Percentiles rank a stretch among this genome's conserved stretches.
phyloP scores from a whole-genome alignment of 2,797 vertebrate species.

The Enteromius trimaculatus region DNA sequence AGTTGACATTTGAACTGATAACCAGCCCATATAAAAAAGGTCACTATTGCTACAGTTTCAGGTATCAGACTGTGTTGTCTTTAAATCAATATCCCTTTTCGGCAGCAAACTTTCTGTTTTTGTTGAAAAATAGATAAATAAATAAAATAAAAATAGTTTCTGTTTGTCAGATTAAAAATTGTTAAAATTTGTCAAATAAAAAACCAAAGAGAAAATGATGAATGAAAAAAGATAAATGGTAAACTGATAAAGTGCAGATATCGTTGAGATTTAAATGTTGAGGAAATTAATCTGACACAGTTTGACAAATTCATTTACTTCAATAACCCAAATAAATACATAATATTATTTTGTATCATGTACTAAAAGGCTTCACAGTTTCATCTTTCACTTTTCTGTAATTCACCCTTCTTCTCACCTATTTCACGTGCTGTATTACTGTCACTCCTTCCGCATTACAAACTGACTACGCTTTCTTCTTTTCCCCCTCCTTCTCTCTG shows the following conservation, averaged over 20 bases:
- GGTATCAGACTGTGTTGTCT: not conserved
- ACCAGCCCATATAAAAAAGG: not conserved
- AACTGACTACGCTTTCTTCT: slow-evolving; percentile 39
- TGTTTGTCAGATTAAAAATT: not conserved
- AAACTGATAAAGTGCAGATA: slow-evolving; percentile 58
- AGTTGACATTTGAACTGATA: slow-evolving; percentile 2
- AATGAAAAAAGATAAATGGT: not conserved
- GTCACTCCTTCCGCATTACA: slow-evolving; percentile 46
- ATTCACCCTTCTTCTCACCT: not conserved
- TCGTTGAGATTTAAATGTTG: slow-evolving; percentile 60
- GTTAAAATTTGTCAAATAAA: not conserved
- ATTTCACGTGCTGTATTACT: slow-evolving; percentile 57
- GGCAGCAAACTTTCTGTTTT: not conserved
- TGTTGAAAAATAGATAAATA: not conserved
- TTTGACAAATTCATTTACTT: not conserved
- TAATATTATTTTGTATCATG: not conserved
- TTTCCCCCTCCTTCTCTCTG: slow-evolving; percentile 29
- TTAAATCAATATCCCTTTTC: not conserved
- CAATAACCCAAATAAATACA: not conserved
- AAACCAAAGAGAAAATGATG: not conserved
- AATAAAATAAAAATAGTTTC: not conserved
- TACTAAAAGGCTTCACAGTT: not conserved
- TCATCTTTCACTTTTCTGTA: not conserved
- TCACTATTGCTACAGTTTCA: not conserved
- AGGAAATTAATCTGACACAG: not conserved